Evolutionary conservation across 2,888 invertebrate genomes (phyloP), one percentile per base, ranked within the genome.

Genomic region (Lagria hirta): DNA sequence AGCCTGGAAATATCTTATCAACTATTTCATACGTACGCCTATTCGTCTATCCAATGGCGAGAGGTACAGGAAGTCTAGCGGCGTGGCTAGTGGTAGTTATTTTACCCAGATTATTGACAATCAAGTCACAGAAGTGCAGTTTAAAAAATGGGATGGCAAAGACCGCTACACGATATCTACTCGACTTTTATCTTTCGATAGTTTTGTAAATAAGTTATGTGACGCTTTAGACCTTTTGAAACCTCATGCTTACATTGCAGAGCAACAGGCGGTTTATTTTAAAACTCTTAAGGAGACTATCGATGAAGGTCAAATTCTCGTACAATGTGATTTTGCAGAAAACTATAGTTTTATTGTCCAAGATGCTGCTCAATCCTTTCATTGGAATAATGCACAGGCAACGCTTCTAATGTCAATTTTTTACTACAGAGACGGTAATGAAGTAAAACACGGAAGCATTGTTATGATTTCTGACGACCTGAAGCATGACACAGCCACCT

Each of bases 281-380:
- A 18, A 6, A 6, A 6, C 4, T 6, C 4, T 4, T 6, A 18
- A 18, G 7, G 18, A 18, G 7, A 18, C 4, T 6, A 4, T 18
- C 6, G 5, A 18, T 4, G 18, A 18, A n/a, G 11, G 11, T 4
- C 16, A 30, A 4, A n/a, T 18, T 18, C 1, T 54, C 7, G 49
- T 46, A 2, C 23, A 48, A 12, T 43, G 48, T 18, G 55, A 60
- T 38, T 60, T 53, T 44, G 42, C 56, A 6, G 54, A 55, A 43
- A 59, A 59, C 41, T 58, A 55, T 36, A 33, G 24, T 1, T 57
- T 54, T 28, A 49, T 56, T n/a, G 20, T 54, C 2, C 53, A 53
- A 38, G 28, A 58, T 32, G 52, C 50, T 7, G 49, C 37, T 11
- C 36, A 44, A 12, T 40, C 40, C 5, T 47, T 49, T 16, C 48